Evolutionary conservation across 1,140 invertebrate genomes (phyloP).

Genomic region (Ditylenchus dipsaci): DNA sequence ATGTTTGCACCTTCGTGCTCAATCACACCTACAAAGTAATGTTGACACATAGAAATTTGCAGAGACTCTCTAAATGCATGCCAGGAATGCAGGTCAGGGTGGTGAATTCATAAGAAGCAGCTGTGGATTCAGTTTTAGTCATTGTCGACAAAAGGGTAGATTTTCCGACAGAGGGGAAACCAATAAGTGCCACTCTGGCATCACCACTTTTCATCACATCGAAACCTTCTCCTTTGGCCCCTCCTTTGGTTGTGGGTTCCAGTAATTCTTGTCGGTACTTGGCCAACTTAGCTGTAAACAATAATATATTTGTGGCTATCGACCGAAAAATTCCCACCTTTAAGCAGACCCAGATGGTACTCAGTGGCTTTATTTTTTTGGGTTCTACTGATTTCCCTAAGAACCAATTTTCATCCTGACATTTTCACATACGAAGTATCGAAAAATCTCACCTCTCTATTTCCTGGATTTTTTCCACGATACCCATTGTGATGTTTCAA

Average conservation of each 20-base stretch:
- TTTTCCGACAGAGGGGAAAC: constrained; percentile 70
- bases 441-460: constrained; percentile 35
- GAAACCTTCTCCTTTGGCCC: constrained; percentile 95
- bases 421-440: constrained; percentile 72
- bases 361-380: constrained; percentile 99
- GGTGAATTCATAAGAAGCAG: constrained; percentile 96
- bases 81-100: constrained; percentile 98
- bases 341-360: constrained; percentile 79
- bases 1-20: constrained; percentile 76
- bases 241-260: constrained; percentile 82
- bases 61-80: not conserved
- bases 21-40: constrained; percentile 49
- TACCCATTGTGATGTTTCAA: constrained; percentile 44
- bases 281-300: constrained; percentile 77
- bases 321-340: constrained; percentile 2
- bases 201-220: constrained; percentile 99
- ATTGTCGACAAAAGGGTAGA: constrained; percentile 80
- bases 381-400: constrained; percentile 66
- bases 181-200: constrained; percentile 82
- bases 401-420: not conserved
- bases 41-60: constrained; percentile 80
- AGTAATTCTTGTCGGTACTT: constrained; percentile 91
- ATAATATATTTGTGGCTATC: not conserved
- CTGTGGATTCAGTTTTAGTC: constrained; percentile 75
- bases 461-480: constrained; percentile 58